phyloP scores from a whole-genome alignment of 2,113 vertebrate species.

The Cinclus cinclus region DNA sequence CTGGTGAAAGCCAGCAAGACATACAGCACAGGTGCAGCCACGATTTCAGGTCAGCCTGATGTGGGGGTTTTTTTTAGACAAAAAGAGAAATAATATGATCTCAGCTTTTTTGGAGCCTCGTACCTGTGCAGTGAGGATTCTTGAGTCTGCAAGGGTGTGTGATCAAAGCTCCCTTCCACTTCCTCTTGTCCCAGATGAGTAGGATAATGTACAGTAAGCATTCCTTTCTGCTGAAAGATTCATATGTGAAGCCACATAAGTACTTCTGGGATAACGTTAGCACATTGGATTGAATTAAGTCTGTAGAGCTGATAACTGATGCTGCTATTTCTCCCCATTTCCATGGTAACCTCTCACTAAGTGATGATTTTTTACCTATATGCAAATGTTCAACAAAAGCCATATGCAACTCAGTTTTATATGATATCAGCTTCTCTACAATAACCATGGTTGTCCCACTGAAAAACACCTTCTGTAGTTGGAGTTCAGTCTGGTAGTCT shows the following conservation, averaged over 20 bases:
- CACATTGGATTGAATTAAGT: neutral
- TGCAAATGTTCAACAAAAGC: neutral
- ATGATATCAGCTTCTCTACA: neutral
- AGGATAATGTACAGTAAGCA: neutral
- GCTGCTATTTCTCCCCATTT: neutral
- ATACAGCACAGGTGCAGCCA: neutral
- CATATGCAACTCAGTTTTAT: neutral
- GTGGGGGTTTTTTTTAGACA: accelerated
- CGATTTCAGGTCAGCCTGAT: neutral
- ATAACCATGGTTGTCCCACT: neutral
- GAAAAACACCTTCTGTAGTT: neutral
- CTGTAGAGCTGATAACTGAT: neutral
- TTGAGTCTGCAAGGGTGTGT: neutral
- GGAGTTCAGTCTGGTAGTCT: neutral
- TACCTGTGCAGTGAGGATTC: neutral
- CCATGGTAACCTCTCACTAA: neutral
- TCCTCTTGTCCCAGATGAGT: neutral
- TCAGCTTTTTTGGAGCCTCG: neutral
- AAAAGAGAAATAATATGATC: neutral
- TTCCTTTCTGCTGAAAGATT: neutral
- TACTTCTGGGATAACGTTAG: neutral
- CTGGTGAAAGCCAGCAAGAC: neutral
- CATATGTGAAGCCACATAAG: neutral
- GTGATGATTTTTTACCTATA: neutral
- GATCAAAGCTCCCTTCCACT: neutral